Percentiles rank a stretch among this genome's conserved stretches.
These are phyloP conservation scores for Mormyrops boulengeri DNA, from an alignment of 2,797 vertebrate genomes.

Conservation along the genomic window DNA sequence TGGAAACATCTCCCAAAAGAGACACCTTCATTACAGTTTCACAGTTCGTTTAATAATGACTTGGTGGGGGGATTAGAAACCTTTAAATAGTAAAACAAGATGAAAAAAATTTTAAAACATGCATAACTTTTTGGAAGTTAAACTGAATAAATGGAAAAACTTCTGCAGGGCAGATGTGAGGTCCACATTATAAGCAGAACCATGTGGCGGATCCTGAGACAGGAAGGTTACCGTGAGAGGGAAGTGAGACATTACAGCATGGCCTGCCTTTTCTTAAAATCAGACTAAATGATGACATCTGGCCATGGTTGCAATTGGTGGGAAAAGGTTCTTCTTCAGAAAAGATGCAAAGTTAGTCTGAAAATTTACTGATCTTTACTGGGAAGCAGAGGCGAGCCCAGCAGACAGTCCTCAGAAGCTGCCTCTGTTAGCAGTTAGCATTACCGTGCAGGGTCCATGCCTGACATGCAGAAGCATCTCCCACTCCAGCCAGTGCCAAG, in stretches of 20 bases:
- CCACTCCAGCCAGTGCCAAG: background rate
- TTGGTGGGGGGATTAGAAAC: background rate
- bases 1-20: background rate
- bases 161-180: constrained; percentile 14
- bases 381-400: background rate
- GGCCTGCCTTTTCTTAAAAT: constrained; percentile 7
- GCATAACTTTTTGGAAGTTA: constrained; percentile 17
- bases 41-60: background rate
- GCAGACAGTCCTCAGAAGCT: background rate
- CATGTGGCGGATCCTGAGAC: constrained; percentile 29
- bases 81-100: background rate
- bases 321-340: background rate
- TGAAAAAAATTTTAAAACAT: constrained; percentile 15
- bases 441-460: background rate
- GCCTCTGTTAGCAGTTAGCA: background rate
- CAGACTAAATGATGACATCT: background rate
- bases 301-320: background rate
- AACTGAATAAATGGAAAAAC: constrained; percentile 27
- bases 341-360: background rate
- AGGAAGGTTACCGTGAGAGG: constrained; percentile 23
- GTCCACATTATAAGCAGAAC: constrained; percentile 30
- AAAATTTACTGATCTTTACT: background rate
- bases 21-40: background rate
- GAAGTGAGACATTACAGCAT: constrained; percentile 1
- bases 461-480: background rate